Conservation (phyloP, 2,113 vertebrate genomes). For the Cochlearius cochlearius region DNA sequence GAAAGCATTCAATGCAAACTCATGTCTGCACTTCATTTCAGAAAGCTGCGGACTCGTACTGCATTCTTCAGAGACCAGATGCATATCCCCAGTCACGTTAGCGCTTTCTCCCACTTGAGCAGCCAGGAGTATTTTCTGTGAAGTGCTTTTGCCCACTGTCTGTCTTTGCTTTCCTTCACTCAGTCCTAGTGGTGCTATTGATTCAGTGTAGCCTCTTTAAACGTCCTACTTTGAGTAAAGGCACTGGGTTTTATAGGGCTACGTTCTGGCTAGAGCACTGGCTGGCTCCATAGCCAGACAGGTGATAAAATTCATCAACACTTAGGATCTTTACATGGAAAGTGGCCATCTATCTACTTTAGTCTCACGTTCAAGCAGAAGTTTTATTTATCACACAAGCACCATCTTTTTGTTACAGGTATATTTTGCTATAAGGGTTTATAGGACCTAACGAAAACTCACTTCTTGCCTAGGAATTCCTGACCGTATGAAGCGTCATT, state of each 20-base stretch:
- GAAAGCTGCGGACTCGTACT: background rate
- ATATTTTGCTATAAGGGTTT: background rate
- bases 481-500: background rate
- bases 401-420: background rate
- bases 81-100: background rate
- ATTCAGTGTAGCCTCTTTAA: background rate
- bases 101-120: background rate
- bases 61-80: background rate
- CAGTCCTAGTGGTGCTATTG: background rate
- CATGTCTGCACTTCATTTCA: background rate
- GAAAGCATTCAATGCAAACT: background rate
- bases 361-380: background rate
- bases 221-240: background rate
- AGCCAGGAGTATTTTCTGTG: background rate
- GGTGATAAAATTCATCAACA: background rate
- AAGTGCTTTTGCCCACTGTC: constrained; percentile 26
- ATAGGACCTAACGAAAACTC: background rate
- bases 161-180: background rate
- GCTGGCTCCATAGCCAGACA: background rate
- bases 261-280: background rate
- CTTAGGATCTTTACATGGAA: background rate
- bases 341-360: background rate
- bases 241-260: background rate
- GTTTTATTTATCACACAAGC: background rate
- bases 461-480: background rate